Evolutionary conservation across 1,140 invertebrate species (phyloP), one percentile per base, ranked within the genome.

Genomic region (Aphelinus certus): DNA sequence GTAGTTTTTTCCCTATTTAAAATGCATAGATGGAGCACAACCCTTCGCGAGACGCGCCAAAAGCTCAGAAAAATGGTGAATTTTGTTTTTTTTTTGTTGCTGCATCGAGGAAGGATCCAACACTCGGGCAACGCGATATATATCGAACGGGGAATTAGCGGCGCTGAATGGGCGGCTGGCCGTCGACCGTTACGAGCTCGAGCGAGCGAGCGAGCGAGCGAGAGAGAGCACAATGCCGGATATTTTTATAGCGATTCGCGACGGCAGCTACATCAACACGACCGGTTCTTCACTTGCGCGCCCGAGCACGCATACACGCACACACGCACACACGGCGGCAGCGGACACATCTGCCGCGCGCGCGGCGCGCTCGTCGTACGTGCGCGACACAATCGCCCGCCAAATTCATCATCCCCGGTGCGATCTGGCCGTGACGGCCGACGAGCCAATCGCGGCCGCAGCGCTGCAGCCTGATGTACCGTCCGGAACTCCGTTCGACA

Each of bases 181-280:
- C 48, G 45, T 43, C 79, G 80, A 86, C 85, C 83, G 85, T 87
- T 87, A 85, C 80, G 78, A 77, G 78, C 79, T 81, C 81, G 81
- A 77, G 53, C 67, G n/a, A n/a, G 0, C 26, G 26, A 26, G 26
- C 26, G 26, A 26, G 26, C 26, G 26, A 26, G 26, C 26, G 26
- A 26, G 26, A 26, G 26, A 26, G n/a, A 5, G 80, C 80, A 88
- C 84, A 87, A 88, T 87, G 81, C 80, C 79, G 79, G 84, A 88
- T 88, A 88, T 87, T 88, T 87, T 88, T 85, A 87, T 88, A 87
- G 84, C 85, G 83, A 88, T 88, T 87, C 83, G 85, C 85, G 83
- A 84, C 82, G 84, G 83, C 87, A 85, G 86, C 84, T 87, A 87
- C 84, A 86, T 87, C 86, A 88, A 87, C 86, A 87, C 85, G 85